A percentile compares a stretch with the other conserved stretches of the same genome.
These are phyloP conservation scores for Ochropleura plecta DNA, from an alignment of 2,888 invertebrate species.

Conservation along the genomic window DNA sequence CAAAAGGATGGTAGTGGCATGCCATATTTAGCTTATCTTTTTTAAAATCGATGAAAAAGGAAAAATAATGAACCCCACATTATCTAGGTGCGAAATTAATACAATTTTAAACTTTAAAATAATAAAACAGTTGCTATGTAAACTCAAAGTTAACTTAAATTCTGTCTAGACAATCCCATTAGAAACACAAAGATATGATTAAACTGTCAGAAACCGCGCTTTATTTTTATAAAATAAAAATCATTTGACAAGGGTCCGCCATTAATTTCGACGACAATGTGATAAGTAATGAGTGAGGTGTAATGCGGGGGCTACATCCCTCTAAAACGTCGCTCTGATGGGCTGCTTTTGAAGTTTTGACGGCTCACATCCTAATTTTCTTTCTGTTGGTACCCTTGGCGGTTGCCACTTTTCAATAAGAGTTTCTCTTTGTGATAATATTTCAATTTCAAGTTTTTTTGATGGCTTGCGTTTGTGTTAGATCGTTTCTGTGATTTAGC, in stretches of 20 bases:
- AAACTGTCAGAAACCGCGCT: conserved; percentile 86
- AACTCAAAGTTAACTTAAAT: conserved; percentile 28
- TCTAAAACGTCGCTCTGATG: conserved; percentile 81
- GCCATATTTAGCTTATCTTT: neutral
- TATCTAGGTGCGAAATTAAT: neutral
- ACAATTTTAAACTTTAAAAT: conserved; percentile 19
- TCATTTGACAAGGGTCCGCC: conserved; percentile 89
- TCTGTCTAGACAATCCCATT: conserved; percentile 64
- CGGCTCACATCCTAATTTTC: conserved; percentile 89
- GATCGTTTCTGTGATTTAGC: neutral
- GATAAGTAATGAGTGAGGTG: conserved; percentile 90
- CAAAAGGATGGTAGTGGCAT: neutral
- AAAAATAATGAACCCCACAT: neutral
- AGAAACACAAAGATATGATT: conserved; percentile 87
- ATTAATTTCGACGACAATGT: conserved; percentile 90
- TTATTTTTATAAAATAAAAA: conserved; percentile 89
- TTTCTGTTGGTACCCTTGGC: conserved; percentile 80
- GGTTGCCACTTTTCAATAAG: conserved; percentile 85
- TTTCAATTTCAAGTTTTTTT: conserved; percentile 77
- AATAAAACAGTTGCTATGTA: conserved; percentile 13
- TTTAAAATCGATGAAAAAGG: neutral
- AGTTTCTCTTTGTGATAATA: conserved; percentile 81
- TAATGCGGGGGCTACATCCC: conserved; percentile 86
- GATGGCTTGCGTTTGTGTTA: conserved; percentile 29
- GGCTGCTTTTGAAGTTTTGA: conserved; percentile 89